Percentiles rank a stretch among this genome's conserved stretches.
phyloP scores from a whole-genome alignment of 2,888 invertebrate species.

The Oegoconia quadripuncta region DNA sequence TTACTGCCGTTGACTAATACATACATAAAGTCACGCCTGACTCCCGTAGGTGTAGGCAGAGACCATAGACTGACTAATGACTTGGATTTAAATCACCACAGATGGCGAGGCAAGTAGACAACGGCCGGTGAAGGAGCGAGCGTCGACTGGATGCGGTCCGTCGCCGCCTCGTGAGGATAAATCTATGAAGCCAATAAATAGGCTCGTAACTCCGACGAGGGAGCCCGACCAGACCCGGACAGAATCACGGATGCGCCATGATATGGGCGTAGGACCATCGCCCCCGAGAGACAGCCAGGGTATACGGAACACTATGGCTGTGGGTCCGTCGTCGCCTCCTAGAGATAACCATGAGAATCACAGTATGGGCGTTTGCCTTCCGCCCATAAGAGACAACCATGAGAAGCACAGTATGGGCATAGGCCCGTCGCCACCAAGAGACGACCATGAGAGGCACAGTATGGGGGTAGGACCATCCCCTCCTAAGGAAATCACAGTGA shows the following conservation, averaged over 20 bases:
- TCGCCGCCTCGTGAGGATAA: constrained; percentile 77
- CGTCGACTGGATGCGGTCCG: constrained; percentile 81
- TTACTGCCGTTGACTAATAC: too few relatives aligned
- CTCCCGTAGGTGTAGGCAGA: too few relatives aligned
- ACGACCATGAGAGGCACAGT: too few relatives aligned
- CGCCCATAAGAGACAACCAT: too few relatives aligned
- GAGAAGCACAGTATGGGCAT: constrained; percentile 67
- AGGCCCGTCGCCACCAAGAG: constrained; percentile 65
- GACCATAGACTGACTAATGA: too few relatives aligned
- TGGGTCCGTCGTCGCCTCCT: constrained; percentile 31
- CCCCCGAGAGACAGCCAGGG: constrained; percentile 51
- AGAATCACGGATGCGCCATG: constrained; percentile 39
- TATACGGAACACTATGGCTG: constrained; percentile 20
- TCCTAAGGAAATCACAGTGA: too few relatives aligned
- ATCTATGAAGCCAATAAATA: constrained; percentile 33
- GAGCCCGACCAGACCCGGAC: constrained; percentile 27
- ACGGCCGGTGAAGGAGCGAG: constrained; percentile 46
- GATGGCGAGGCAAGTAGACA: constrained; percentile 38
- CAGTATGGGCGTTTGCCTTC: too few relatives aligned
- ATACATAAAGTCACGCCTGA: too few relatives aligned
- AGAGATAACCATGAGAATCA: too few relatives aligned
- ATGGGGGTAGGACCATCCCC: constrained; percentile 67
- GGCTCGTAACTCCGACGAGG: constrained; percentile 69
- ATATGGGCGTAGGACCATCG: constrained; percentile 65
- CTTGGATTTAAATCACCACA: too few relatives aligned